Evolutionary conservation across 2,888 invertebrate genomes (phyloP).

Genomic region (Antheraea yamamai): DNA sequence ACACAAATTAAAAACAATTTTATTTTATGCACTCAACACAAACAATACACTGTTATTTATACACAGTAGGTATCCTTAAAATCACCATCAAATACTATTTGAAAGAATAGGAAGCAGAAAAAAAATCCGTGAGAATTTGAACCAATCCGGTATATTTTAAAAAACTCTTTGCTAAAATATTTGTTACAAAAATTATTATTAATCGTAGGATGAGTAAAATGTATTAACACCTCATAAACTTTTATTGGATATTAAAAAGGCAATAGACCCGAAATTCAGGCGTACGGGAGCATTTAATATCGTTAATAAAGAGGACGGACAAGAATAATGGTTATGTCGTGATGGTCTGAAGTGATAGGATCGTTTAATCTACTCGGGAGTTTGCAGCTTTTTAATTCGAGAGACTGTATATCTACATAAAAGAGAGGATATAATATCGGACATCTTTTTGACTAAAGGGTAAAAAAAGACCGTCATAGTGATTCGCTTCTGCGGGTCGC

Average conservation of each 20-base stretch:
- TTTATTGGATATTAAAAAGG: slow-evolving; percentile 27
- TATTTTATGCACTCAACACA: no score
- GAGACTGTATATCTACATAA: background rate
- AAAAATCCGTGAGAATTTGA: background rate
- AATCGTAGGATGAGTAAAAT: slow-evolving; percentile 8
- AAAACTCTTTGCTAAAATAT: background rate
- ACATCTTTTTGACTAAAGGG: background rate
- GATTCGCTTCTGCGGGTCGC: no score
- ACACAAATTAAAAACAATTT: no score
- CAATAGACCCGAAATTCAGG: slow-evolving; percentile 22
- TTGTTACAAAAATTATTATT: background rate
- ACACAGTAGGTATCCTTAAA: background rate
- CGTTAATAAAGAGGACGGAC: slow-evolving; percentile 30
- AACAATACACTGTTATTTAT: background rate
- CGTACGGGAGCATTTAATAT: slow-evolving; percentile 24
- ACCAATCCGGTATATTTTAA: background rate
- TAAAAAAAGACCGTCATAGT: no score
- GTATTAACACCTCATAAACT: slow-evolving; percentile 24
- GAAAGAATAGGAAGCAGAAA: background rate
- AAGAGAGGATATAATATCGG: no score
- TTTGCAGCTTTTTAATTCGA: background rate
- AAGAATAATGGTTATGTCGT: slow-evolving; percentile 28
- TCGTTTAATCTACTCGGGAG: slow-evolving; percentile 13
- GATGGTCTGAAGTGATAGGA: slow-evolving; percentile 33
- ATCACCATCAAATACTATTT: background rate